Base-by-base conservation (phyloP, 37 sponge, comb jelly and placozoan genomes). In the Halichondria panicea region DNA sequence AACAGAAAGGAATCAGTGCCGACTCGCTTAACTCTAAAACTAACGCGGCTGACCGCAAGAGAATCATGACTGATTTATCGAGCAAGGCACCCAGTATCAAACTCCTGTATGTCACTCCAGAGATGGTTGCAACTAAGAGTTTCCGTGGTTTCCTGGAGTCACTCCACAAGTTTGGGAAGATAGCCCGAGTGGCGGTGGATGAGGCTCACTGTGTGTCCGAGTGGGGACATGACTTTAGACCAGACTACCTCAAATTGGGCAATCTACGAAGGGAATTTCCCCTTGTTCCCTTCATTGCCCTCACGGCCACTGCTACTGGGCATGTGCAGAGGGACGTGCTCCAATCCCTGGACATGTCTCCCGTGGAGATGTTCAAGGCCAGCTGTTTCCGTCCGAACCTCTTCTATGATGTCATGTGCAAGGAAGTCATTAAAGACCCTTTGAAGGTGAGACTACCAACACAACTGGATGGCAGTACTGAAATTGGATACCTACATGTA, bases 211-310 rank as follows among this genome's bases (percentile, higher is more conserved):
- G 99, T 71, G 92, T 99, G n/a, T 99, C 99, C 0, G 89, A 96
- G 41, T 99, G 99, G 99, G 99, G 99, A 1, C 99, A 99, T 66
- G 96, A 99, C 81, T 99, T 99, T 59, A 37, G 99, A 64, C 99
- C 99, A 15, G 99, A 96, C 74, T 99, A 96, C 71, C 85, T 93
- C 54, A 93, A 93, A 65, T 85, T 99, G 6, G 94, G 92, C 3
- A 81, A 91, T 27, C 72, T 99, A n/a, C 63, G 92, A 45, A 52
- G 50, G 4, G 36, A 34, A 36, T 78, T 93, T 52, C 38, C 61
- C n/a, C 46, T n/a, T 12, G 75, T 96, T 27, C 96, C 96, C 2
- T 91, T 88, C 44, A 52, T 99, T 12, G 99, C 99, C 5, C 75
- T 99, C 32, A 99, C 99, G 6, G 99, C 99, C 33, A 99, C 99